Evolutionary conservation across 2,113 vertebrate genomes (phyloP), one percentile per base, ranked within the genome.

Genomic region (Odontophorus gujanensis): DNA sequence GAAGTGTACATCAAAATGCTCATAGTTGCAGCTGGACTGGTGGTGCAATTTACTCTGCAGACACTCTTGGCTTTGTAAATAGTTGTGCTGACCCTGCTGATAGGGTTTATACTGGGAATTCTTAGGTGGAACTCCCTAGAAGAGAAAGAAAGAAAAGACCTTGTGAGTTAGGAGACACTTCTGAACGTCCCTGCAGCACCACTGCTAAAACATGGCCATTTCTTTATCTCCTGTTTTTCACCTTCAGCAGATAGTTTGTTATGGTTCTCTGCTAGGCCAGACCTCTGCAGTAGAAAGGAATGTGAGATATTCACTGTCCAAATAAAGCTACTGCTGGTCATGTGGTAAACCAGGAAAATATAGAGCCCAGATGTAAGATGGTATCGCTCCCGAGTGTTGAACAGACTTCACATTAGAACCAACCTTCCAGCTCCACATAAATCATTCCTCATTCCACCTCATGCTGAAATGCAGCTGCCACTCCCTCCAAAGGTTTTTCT

Each of bases 41-140:
- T 90, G 95, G 86, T 76, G 79, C 88, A 50, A 40, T 73, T 74
- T 24, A 34, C 89, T 67, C 13, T 12, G 73, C 85, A 95, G 94
- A 95, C 75, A 79, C 96, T 89, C 93, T 77, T 92, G 94, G 94
- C 96, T 96, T 89, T 85, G 94, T 62, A 80, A 95, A 81, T 89
- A 34, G 81, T 95, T 95, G 95, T 95, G 96, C 96, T 96, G 95
- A 91, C 96, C 96, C 95, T 93, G 92, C 92, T 89, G 92, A 90
- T 36, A 81, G 91, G 94, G 84, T 53, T 91, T 84, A 30, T 79
- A 85, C 80, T 87, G 83, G 91, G 82, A 96, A 95, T 92, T 95
- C 95, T 92, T 81, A 51, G 55, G 67, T 79, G 90, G 68, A 90
- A 92, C 90, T 85, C 90, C 96, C 96, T 97, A 62, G 38, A 91